phyloP scores from a whole-genome alignment of 2,888 invertebrate species.

The Pristionchus entomophagus region DNA sequence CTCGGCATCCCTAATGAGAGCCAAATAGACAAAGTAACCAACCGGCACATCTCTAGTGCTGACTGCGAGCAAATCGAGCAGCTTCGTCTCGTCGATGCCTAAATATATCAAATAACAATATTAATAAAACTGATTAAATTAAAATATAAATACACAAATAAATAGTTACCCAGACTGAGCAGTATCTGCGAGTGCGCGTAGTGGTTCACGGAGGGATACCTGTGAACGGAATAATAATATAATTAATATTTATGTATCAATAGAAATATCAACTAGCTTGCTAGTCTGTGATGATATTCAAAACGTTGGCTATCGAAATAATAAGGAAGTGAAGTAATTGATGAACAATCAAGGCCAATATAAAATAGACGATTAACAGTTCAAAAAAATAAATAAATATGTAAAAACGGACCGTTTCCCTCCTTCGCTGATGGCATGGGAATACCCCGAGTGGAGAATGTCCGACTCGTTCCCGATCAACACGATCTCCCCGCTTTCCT shows the following conservation, averaged over 20 bases:
- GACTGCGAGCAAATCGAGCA: slow-evolving; percentile 70
- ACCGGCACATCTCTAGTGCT: slow-evolving; percentile 62
- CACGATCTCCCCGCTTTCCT: slow-evolving; percentile 71
- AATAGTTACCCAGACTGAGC: neutral
- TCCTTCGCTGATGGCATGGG: slow-evolving; percentile 65
- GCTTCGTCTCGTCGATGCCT: slow-evolving; percentile 62
- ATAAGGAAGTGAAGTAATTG: no score
- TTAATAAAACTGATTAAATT: neutral
- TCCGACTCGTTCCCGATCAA: slow-evolving; percentile 73
- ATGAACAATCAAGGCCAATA: no score
- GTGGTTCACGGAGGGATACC: slow-evolving; percentile 72
- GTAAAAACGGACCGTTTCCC: slow-evolving; percentile 67
- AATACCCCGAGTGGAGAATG: slow-evolving; percentile 71
- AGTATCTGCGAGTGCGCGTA: slow-evolving; percentile 71
- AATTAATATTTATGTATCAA: no score
- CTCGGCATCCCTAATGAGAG: no score
- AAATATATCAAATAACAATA: slow-evolving; percentile 51
- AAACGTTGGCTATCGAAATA: no score
- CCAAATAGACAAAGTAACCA: no score
- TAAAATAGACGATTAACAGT: no score
- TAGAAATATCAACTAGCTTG: no score
- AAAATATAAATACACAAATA: neutral
- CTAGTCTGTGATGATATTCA: no score
- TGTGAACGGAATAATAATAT: slow-evolving; percentile 51
- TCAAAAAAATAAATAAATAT: no score